Conservation (phyloP, 2,113 vertebrate species). For the Corythaeola cristata region DNA sequence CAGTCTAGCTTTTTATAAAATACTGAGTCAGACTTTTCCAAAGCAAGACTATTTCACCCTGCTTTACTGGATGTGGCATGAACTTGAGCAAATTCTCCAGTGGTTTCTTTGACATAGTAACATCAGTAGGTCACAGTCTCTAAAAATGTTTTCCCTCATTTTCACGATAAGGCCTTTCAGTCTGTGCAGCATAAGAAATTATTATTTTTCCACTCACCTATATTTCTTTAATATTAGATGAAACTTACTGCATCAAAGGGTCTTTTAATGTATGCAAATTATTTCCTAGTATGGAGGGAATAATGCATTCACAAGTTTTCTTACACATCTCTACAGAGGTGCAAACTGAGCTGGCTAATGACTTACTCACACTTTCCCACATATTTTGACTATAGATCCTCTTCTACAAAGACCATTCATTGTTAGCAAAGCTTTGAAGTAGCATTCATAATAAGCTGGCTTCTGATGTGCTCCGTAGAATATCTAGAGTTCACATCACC, state of each 20-base stretch:
- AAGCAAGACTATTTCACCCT: neutral
- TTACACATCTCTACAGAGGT: neutral
- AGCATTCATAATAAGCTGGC: neutral
- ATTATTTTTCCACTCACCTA: neutral
- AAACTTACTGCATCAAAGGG: neutral
- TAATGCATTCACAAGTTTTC: neutral
- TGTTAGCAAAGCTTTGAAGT: neutral
- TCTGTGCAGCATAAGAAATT: neutral
- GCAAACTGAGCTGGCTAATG: constrained; percentile 2
- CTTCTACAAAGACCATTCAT: neutral
- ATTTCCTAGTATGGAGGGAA: neutral
- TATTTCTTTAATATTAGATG: constrained; percentile 1
- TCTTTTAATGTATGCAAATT: neutral
- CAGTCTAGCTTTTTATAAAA: neutral
- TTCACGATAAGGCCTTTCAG: neutral
- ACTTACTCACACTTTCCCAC: neutral
- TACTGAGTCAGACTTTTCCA: neutral
- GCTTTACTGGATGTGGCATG: neutral
- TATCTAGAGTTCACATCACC: neutral
- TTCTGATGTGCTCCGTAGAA: neutral
- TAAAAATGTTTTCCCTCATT: neutral
- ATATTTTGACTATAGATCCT: neutral
- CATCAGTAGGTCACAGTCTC: neutral
- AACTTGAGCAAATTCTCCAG: neutral
- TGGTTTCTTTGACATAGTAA: neutral